Base-by-base conservation (phyloP, 1,140 invertebrate genomes). In the Orius laevigatus region DNA sequence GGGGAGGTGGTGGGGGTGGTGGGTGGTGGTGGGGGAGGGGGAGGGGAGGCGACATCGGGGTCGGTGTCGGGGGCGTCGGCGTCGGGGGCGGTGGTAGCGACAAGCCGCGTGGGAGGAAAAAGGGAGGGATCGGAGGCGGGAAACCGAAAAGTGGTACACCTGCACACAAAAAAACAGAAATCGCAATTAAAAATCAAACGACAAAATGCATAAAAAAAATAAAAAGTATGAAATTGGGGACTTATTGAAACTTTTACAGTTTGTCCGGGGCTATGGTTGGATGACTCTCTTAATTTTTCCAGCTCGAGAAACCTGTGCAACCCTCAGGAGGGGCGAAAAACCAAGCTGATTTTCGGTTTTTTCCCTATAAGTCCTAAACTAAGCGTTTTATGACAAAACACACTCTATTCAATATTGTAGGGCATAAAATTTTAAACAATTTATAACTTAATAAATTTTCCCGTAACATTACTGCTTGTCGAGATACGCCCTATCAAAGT, bases 361-460 rank as follows among this genome's bases (percentile, higher is more conserved):
- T n/a, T n/a, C n/a, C n/a, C n/a, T n/a, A n/a, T n/a, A n/a, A n/a
- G n/a, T n/a, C n/a, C n/a, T n/a, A n/a, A n/a, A n/a, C n/a, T n/a
- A n/a, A n/a, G n/a, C n/a, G n/a, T n/a, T n/a, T n/a, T n/a, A n/a
- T n/a, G n/a, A n/a, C n/a, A n/a, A n/a, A n/a, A n/a, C n/a, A n/a
- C n/a, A n/a, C n/a, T n/a, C n/a, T n/a, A n/a, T n/a, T n/a, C n/a
- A n/a, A n/a, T n/a, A n/a, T n/a, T n/a, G n/a, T n/a, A n/a, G n/a
- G n/a, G n/a, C n/a, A n/a, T n/a, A n/a, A n/a, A n/a, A 91, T 86
- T 85, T 91, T 60, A 8, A 34, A 34, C n/a, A 34, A 34, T 34
- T n/a, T 8, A 34, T 92, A n/a, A n/a, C n/a, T n/a, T n/a, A n/a
- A n/a, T n/a, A n/a, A n/a, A n/a, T n/a, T n/a, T n/a, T n/a, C n/a